Percentiles rank a stretch among this genome's conserved stretches.
phyloP scores from a whole-genome alignment of 2,113 vertebrate genomes.

The Nesogale talazaci region DNA sequence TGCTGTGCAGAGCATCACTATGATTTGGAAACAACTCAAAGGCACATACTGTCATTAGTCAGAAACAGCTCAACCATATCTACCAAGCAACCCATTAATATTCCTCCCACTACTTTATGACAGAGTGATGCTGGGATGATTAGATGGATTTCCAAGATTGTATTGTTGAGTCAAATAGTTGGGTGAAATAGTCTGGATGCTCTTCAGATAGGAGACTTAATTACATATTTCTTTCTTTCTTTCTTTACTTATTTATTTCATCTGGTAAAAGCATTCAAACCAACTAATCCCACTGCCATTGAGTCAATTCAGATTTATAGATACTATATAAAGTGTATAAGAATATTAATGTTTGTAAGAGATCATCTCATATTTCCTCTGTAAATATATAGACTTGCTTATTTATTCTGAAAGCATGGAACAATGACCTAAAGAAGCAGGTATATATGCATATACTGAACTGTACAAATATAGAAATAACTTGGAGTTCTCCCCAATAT shows the following conservation, averaged over 20 bases:
- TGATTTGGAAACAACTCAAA: too few species aligned
- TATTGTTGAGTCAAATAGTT: neutral
- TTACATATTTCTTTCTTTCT: neutral
- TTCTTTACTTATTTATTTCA: too few species aligned
- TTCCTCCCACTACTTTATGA: neutral
- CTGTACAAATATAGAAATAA: neutral
- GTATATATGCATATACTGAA: too few species aligned
- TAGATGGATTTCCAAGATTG: neutral
- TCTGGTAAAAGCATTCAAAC: too few species aligned
- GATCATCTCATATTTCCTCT: too few species aligned
- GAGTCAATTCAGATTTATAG: too few species aligned
- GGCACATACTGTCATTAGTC: too few species aligned
- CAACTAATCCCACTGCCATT: too few species aligned
- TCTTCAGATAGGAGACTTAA: neutral
- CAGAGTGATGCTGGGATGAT: neutral
- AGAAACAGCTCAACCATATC: too few species aligned
- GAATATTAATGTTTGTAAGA: too few species aligned
- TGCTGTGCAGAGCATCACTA: too few species aligned
- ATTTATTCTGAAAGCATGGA: neutral
- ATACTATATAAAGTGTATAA: too few species aligned
- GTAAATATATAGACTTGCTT: neutral
- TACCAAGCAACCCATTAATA: neutral
- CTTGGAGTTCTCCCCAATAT: neutral
- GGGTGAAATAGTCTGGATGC: neutral
- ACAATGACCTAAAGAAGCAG: neutral